Evolutionary conservation across 2,888 invertebrate genomes (phyloP).

Genomic region (Cacoxenus indagator): DNA sequence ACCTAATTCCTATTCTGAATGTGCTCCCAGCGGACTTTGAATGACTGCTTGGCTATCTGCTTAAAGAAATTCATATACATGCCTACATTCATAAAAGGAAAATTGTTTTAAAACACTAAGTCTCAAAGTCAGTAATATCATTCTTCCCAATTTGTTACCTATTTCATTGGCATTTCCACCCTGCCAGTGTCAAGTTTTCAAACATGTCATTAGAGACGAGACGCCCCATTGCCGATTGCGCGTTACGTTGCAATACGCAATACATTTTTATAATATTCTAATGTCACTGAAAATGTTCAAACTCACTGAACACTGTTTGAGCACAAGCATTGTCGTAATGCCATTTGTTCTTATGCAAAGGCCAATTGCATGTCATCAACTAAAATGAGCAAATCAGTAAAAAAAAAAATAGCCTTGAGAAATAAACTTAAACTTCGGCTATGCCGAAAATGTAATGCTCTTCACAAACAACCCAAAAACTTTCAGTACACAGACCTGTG

Average conservation of each 20-base stretch:
- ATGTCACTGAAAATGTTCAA: neutral
- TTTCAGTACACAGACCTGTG: no score
- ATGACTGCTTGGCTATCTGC: no score
- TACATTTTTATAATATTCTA: neutral
- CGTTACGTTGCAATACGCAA: neutral
- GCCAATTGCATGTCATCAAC: slow-evolving; percentile 51
- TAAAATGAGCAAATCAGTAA: neutral
- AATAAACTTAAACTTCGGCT: neutral
- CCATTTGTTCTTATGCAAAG: slow-evolving; percentile 49
- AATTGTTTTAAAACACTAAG: slow-evolving; percentile 23
- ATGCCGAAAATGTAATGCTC: no score
- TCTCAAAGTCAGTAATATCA: slow-evolving; percentile 30
- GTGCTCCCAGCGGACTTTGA: no score
- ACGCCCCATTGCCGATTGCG: neutral
- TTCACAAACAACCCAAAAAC: no score
- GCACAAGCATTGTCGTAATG: slow-evolving; percentile 11
- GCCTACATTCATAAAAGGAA: no score
- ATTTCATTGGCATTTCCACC: neutral
- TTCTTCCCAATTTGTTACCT: neutral
- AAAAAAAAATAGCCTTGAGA: neutral
- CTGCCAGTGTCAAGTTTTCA: neutral
- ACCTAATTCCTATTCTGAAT: no score
- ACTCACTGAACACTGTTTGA: neutral
- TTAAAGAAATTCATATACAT: no score
- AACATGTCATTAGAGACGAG: no score